Evolutionary conservation across 2,113 vertebrate species (phyloP), one percentile per base, ranked within the genome.

Genomic region (Poeciliopsis prolifica): DNA sequence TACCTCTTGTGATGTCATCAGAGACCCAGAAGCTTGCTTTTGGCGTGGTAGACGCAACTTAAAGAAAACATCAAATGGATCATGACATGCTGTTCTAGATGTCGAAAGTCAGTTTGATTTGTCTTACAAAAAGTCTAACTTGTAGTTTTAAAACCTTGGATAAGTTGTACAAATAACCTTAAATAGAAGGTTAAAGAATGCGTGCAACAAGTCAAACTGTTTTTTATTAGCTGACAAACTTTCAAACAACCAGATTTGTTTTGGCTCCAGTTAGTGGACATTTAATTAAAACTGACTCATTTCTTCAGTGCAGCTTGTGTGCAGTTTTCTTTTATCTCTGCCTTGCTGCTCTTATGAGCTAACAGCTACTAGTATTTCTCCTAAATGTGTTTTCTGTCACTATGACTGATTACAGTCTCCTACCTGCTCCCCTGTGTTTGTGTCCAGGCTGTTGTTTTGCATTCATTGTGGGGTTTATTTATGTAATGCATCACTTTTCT

Each of bases 381-480:
- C 77, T 81, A 72, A 81, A 82, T 87, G 73, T 74, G 79, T 82
- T 84, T 75, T 61, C 75, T 78, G 87, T 91, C 87, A 78, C 62
- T 22, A n/a, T 89, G 89, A 92, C 81, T 77, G 78, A 92, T 92
- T 86, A 80, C 61, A 72, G 63, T 51, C 33, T 35, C 71, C 69
- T 37, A 64, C 44, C 37, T 58, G 72, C 77, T 77, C 63, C 33
- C 75, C 28, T 26, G 64, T 64, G 28, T 81, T 40, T 72, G 37
- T 28, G 0, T 19, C 33, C 40, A 8, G 54, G 61, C 60, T 44
- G 31, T 75, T 81, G 72, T 86, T 81, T 77, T 86, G 75, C 81
- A 72, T 78, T 51, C 70, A 30, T 68, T 33, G 78, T 67, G 0
- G 37, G 19, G 71, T 84, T 88, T 88, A 70, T 87, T 86, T 80